These are phyloP conservation scores for Cynodonichthys magdalenae DNA, from an alignment of 2,797 vertebrate genomes.

Conservation along the genomic window DNA sequence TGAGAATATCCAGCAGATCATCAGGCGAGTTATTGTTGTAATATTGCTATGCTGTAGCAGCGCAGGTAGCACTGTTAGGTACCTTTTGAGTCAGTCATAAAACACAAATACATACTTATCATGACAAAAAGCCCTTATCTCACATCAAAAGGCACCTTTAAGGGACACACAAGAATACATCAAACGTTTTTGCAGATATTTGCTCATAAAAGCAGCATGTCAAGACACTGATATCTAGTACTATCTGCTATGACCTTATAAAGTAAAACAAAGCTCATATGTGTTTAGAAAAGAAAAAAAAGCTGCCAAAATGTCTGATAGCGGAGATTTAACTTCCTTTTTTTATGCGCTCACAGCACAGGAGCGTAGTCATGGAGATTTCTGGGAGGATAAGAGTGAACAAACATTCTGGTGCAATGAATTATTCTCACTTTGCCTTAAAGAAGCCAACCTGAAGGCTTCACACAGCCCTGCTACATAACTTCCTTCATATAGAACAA, in stretches of 20 bases:
- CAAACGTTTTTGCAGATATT: background rate
- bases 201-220: background rate
- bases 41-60: background rate
- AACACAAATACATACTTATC: background rate
- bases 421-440: conserved; percentile 53
- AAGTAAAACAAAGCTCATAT: conserved; percentile 8
- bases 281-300: background rate
- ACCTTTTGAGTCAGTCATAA: background rate
- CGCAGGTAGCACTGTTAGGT: background rate
- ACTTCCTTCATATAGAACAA: conserved; percentile 35
- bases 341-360: conserved; percentile 24
- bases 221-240: background rate
- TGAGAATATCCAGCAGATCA: background rate
- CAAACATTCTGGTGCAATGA: conserved; percentile 63
- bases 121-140: background rate
- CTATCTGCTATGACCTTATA: background rate
- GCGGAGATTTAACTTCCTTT: background rate
- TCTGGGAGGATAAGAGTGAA: conserved; percentile 47
- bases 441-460: conserved; percentile 58
- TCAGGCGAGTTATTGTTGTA: background rate
- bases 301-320: conserved; percentile 8
- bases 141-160: conserved; percentile 1
- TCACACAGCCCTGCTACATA: conserved; percentile 56
- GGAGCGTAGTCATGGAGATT: conserved; percentile 51
- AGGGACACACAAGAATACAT: background rate